phyloP scores from a whole-genome alignment of 1,140 invertebrate genomes.

The Acyrthosiphon pisum region DNA sequence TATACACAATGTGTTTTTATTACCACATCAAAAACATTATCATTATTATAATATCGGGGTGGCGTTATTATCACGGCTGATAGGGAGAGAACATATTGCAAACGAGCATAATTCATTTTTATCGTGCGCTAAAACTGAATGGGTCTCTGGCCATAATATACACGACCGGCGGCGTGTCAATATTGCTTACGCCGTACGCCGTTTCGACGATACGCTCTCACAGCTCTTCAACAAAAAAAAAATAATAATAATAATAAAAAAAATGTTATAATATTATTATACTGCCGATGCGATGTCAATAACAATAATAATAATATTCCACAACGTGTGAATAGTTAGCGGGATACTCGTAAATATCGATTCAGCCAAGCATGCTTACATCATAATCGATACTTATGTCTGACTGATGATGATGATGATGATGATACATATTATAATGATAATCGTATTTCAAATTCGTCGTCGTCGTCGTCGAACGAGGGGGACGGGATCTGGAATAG shows the following conservation, averaged over 20 bases:
- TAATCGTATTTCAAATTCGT: not conserved
- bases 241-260: not conserved
- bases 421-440: not conserved
- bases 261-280: not conserved
- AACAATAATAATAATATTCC: conserved; percentile 16
- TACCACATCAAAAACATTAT: not conserved
- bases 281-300: not conserved
- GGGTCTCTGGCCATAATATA: not conserved
- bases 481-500: not conserved
- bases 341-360: not conserved
- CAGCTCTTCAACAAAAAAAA: not conserved
- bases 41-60: not conserved
- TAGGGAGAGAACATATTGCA: not conserved
- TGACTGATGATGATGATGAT: not conserved
- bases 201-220: not conserved
- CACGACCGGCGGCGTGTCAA: not conserved
- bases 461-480: not conserved
- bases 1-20: not conserved
- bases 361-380: not conserved
- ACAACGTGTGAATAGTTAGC: not conserved
- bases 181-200: not conserved
- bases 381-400: not conserved
- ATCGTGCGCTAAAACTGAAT: not conserved
- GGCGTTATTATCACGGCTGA: not conserved
- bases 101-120: not conserved